These are phyloP conservation scores for Mactra quadrangularis DNA, from an alignment of 1,140 invertebrate genomes.

Conservation along the genomic window DNA sequence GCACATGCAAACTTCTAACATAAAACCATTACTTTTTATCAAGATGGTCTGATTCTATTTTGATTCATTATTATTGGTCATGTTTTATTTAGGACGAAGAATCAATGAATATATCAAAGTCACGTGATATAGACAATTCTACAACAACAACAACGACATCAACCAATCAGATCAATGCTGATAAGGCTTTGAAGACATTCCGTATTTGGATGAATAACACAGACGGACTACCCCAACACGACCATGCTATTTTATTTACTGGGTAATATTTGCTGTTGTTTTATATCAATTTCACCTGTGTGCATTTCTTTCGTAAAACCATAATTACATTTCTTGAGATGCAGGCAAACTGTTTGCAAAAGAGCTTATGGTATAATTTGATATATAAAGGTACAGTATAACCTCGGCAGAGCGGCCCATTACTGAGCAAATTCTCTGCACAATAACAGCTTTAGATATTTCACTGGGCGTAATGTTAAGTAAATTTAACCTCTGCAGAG, in stretches of 20 bases:
- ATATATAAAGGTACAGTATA: neutral
- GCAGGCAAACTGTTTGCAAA: neutral
- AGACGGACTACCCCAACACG: conserved; percentile 28
- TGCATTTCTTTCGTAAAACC: neutral
- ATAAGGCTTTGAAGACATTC: conserved; percentile 24
- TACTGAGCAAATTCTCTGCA: too few relatives aligned
- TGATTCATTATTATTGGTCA: too few relatives aligned
- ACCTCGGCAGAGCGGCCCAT: too few relatives aligned
- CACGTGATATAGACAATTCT: neutral
- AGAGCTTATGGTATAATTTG: neutral
- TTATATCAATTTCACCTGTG: neutral
- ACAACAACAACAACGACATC: neutral
- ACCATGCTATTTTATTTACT: conserved; percentile 54
- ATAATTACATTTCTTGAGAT: neutral
- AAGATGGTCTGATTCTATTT: too few relatives aligned
- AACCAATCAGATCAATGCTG: conserved; percentile 33
- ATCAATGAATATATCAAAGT: neutral
- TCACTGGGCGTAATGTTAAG: too few relatives aligned
- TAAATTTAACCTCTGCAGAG: too few relatives aligned
- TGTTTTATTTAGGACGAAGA: conserved; percentile 7
- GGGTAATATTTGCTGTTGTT: conserved; percentile 52
- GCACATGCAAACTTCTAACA: too few relatives aligned
- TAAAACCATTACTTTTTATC: too few relatives aligned
- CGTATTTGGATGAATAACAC: conserved; percentile 46
- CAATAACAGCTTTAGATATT: too few relatives aligned